A percentile compares a stretch with the other conserved stretches of the same genome.
phyloP scores from a whole-genome alignment of 2,888 invertebrate species.

The Plagodis pulveraria region DNA sequence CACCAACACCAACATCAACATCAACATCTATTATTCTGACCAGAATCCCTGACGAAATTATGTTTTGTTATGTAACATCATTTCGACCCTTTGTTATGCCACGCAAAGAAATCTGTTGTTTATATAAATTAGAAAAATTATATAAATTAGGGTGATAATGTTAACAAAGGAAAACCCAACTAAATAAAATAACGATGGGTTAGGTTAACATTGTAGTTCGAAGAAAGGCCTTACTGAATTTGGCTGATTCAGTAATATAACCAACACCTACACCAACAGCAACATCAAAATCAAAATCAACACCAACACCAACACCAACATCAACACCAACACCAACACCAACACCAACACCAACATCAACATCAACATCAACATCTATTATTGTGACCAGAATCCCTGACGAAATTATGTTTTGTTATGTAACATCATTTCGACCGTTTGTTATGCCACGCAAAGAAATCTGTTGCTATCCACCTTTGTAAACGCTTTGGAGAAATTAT shows the following conservation, averaged over 20 bases:
- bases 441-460: not conserved
- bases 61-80: constrained; percentile 7
- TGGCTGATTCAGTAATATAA: no score
- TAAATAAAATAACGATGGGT: not conserved
- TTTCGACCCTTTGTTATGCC: constrained; percentile 2
- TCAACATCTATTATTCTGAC: constrained; percentile 37
- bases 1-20: no score
- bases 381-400: no score
- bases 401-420: constrained; percentile 33
- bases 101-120: not conserved
- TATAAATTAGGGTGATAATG: not conserved
- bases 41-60: constrained; percentile 42
- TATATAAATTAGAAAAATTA: not conserved
- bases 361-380: no score
- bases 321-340: no score
- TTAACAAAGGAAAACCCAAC: not conserved
- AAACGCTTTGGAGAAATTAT: constrained; percentile 1
- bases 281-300: no score
- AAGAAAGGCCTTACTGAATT: not conserved
- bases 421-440: constrained; percentile 3
- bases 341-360: no score
- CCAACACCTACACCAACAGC: no score
- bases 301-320: no score
- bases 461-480: not conserved
- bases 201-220: not conserved